A percentile compares a stretch with the other conserved stretches of the same genome.
These are phyloP conservation scores for Drosophila diplacantha DNA, from an alignment of 2,888 invertebrate genomes.

Conservation along the genomic window DNA sequence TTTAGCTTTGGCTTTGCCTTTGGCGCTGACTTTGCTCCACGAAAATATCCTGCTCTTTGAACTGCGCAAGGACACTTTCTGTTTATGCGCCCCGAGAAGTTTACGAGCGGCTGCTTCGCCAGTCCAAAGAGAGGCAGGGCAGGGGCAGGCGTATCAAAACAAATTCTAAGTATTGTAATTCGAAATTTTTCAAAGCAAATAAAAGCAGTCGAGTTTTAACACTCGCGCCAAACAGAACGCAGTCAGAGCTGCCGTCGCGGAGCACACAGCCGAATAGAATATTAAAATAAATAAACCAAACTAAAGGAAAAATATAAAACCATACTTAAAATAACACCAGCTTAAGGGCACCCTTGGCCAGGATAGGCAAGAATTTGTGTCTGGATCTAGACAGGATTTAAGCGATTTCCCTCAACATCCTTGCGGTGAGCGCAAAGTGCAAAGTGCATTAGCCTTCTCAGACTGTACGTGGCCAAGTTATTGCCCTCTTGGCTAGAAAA, in stretches of 20 bases:
- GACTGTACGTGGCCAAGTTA: conserved; percentile 62
- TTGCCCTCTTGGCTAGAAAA: conserved; percentile 71
- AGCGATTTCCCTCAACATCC: conserved; percentile 20
- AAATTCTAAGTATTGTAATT: conserved; percentile 76
- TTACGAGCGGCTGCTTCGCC: conserved; percentile 47
- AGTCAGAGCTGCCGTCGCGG: conserved; percentile 28
- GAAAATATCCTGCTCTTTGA: conserved; percentile 49
- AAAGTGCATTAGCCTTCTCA: conserved; percentile 74
- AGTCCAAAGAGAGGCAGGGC: conserved; percentile 14
- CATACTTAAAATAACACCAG: not conserved
- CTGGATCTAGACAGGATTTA: not conserved
- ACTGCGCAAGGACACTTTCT: conserved; percentile 76
- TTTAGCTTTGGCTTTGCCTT: conserved; percentile 11
- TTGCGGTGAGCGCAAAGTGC: conserved; percentile 48
- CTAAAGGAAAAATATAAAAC: conserved; percentile 1
- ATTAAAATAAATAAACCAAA: conserved; percentile 3
- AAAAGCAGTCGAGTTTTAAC: conserved; percentile 74
- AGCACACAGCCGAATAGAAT: conserved; percentile 11
- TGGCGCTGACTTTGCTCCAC: conserved; percentile 12
- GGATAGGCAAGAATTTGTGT: conserved; percentile 7
- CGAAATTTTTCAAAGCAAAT: conserved; percentile 71
- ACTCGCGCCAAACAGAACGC: conserved; percentile 66
- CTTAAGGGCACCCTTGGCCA: not conserved
- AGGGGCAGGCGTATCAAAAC: conserved; percentile 53
- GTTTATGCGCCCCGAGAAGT: conserved; percentile 51